These are phyloP conservation scores for Leptopilina boulardi DNA, from an alignment of 1,140 invertebrate genomes.

Conservation along the genomic window DNA sequence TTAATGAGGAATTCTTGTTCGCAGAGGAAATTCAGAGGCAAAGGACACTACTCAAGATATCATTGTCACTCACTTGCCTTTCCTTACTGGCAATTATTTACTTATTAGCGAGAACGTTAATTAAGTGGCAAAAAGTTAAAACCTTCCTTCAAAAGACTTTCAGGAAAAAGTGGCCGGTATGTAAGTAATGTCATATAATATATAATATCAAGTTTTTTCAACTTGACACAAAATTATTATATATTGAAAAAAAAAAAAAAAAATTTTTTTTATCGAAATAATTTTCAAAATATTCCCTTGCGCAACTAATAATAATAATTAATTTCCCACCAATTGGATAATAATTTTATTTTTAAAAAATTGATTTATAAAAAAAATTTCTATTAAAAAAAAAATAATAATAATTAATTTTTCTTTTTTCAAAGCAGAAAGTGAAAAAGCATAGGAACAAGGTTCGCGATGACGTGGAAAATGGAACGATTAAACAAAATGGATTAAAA, in stretches of 20 bases:
- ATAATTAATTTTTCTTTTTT: constrained; percentile 33
- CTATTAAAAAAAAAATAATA: constrained; percentile 11
- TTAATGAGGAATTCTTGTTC: constrained; percentile 35
- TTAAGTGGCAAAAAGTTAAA: constrained; percentile 58
- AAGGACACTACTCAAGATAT: constrained; percentile 51
- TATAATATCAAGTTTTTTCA: background rate
- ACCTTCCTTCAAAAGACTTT: constrained; percentile 53
- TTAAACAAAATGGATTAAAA: constrained; percentile 61
- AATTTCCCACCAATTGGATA: no score
- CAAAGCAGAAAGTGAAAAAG: constrained; percentile 52
- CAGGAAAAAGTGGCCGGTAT: constrained; percentile 57
- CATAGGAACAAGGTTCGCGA: constrained; percentile 57
- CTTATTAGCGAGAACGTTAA: constrained; percentile 50
- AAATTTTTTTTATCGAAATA: no score
- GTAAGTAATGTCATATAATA: constrained; percentile 49
- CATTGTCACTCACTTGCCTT: constrained; percentile 56
- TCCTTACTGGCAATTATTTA: constrained; percentile 51
- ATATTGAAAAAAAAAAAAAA: no score
- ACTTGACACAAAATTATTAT: no score
- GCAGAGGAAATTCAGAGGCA: constrained; percentile 60
- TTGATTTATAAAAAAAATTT: no score
- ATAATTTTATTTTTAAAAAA: no score
- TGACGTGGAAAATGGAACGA: constrained; percentile 57
- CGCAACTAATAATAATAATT: no score
- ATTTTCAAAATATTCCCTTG: no score